Percentiles rank a stretch among this genome's conserved stretches.
These are phyloP conservation scores for Phocoena phocoena DNA, from an alignment of 2,113 vertebrate genomes.

Conservation along the genomic window DNA sequence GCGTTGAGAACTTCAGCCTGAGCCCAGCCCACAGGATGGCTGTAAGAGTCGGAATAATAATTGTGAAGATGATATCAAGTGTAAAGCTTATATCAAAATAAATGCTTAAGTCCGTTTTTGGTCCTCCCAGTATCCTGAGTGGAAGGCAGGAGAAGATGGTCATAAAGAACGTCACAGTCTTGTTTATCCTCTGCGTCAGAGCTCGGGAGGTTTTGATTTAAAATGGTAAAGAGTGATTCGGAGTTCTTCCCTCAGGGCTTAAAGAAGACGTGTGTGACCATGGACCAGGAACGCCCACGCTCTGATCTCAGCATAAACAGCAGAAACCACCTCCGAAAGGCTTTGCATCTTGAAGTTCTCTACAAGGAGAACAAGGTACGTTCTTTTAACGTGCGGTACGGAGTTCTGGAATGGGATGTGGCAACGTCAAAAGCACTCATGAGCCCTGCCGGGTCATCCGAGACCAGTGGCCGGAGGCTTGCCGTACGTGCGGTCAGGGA, in stretches of 20 bases:
- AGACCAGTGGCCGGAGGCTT: neutral
- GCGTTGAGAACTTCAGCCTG: neutral
- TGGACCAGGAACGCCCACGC: conserved; percentile 94
- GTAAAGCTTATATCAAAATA: conserved; percentile 2
- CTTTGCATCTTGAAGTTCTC: conserved; percentile 90
- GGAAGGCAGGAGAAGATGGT: neutral
- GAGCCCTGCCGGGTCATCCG: neutral
- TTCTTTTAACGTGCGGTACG: neutral
- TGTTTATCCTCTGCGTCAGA: neutral
- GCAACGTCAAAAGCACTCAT: fast-evolving
- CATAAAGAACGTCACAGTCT: neutral
- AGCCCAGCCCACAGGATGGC: neutral
- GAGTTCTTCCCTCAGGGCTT: conserved; percentile 86
- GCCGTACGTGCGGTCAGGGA: neutral
- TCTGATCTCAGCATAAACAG: conserved; percentile 92
- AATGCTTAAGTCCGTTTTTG: neutral
- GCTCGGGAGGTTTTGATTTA: conserved; percentile 38
- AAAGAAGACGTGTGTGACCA: conserved; percentile 89
- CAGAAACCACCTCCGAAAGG: conserved; percentile 89
- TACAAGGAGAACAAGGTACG: conserved; percentile 93
- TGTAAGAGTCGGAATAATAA: neutral
- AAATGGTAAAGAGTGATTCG: neutral
- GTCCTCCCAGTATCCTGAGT: neutral
- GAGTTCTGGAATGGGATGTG: neutral
- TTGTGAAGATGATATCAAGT: neutral